phyloP scores from a whole-genome alignment of 2,113 vertebrate species.

The Nematolebias whitei region DNA sequence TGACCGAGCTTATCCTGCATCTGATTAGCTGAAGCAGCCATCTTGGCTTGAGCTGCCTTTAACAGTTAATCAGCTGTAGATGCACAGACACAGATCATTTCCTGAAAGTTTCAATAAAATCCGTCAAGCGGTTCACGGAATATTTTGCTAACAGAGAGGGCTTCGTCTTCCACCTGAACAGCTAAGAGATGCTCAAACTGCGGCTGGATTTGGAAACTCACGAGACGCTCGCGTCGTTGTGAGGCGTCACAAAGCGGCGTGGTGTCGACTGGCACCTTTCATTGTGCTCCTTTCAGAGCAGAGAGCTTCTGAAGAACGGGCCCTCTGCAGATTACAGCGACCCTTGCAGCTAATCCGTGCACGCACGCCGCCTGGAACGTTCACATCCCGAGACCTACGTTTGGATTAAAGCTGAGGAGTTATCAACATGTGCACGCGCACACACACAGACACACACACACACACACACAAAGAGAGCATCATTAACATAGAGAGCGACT shows the following conservation, averaged over 20 bases:
- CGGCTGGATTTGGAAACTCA: slow-evolving; percentile 47
- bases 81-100: no score
- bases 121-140: no score
- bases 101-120: no score
- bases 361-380: slow-evolving; percentile 39
- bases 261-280: slow-evolving; percentile 30
- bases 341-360: slow-evolving; percentile 71
- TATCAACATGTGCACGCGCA: slow-evolving; percentile 50
- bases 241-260: slow-evolving; percentile 45
- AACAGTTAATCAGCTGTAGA: no score
- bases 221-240: slow-evolving; percentile 51
- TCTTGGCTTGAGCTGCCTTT: no score
- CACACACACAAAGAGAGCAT: slow-evolving; percentile 48
- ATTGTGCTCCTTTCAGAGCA: slow-evolving; percentile 54
- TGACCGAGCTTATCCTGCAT: no score
- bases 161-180: slow-evolving; percentile 38
- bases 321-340: slow-evolving; percentile 72
- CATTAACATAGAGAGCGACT: slow-evolving; percentile 76
- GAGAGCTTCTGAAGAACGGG: slow-evolving; percentile 43
- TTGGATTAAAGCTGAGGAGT: slow-evolving; percentile 70
- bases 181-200: slow-evolving; percentile 36
- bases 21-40: no score
- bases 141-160: neutral
- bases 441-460: slow-evolving; percentile 59
- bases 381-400: slow-evolving; percentile 59